phyloP scores from a whole-genome alignment of 2,113 vertebrate genomes.

The Lampris incognitus region DNA sequence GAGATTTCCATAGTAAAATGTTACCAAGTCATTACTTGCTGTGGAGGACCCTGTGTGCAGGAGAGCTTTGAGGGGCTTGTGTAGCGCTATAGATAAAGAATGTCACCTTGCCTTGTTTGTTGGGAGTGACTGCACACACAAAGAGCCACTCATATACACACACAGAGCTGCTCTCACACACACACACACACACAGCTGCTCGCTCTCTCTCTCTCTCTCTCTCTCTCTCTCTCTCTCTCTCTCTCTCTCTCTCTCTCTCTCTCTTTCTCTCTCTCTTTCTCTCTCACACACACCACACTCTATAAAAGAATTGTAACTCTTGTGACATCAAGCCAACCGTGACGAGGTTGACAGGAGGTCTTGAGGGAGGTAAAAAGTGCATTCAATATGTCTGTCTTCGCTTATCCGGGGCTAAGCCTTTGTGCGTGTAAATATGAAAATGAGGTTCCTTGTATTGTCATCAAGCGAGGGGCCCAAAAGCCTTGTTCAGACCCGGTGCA shows the following conservation, averaged over 20 bases:
- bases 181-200: neutral
- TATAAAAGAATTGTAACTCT: conserved; percentile 54
- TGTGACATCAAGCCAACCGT: conserved; percentile 60
- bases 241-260: neutral
- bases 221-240: conserved; percentile 1
- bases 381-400: conserved; percentile 48
- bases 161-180: neutral
- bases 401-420: conserved; percentile 4
- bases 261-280: neutral
- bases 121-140: neutral
- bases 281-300: neutral
- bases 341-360: conserved; percentile 68
- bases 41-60: conserved; percentile 28
- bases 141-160: neutral
- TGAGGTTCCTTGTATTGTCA: conserved; percentile 42
- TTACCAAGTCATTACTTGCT: neutral
- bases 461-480: conserved; percentile 26
- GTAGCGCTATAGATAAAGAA: conserved; percentile 56
- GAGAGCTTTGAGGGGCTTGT: conserved; percentile 28
- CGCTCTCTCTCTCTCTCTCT: neutral
- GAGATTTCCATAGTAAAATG: conserved; percentile 3
- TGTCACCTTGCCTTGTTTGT: conserved; percentile 44
- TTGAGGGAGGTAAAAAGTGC: conserved; percentile 66
- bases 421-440: conserved; percentile 63
- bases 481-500: neutral